Base-by-base conservation (phyloP, 35 echinoderm and acorn worm genomes). In the Holothuria glaberrima region DNA sequence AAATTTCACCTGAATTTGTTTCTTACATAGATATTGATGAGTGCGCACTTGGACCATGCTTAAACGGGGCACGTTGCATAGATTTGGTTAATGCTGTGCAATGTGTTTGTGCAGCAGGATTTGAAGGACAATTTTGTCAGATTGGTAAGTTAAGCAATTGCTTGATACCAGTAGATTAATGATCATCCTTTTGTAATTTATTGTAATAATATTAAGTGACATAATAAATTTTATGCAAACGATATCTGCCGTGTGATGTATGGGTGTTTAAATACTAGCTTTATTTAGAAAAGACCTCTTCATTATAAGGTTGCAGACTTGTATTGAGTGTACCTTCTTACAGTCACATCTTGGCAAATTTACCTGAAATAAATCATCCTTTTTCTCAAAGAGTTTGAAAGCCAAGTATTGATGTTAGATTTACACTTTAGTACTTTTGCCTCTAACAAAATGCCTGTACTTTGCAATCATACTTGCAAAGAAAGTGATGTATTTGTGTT, bases 1-100 rank as follows among this genome's bases (percentile, higher is more conserved):
- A n/a, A n/a, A n/a, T n/a, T n/a, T 41, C 36, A 41, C 2, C 36
- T 41, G 36, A 41, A 41, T 41, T 41, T 41, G 36, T 41, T 41
- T 41, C 36, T 41, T 41, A 41, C 36, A 4, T 41, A 93, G 91
- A 93, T 71, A 79, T 89, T 28, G 75, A 93, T 75, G 86, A 93
- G 30, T 93, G 91, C 9, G 22, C 22, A 0, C 63, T 57, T 5
- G 57, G 56, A 54, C 91, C 91, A 12, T 93, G 91, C 32, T 58
- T 65, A 58, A 93, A 93, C 25, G 86, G 91, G 0, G 91, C 85
- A 28, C 36, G 18, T 20, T 93, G 91, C 38, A 35, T 21, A 16
- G 86, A 93, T 58, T 31, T 72, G 2, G 61, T 89, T 1, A 74
- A 88, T 35, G 38, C 22, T 4, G 71, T 89, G 12, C 36, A 59